Percentiles rank a stretch among this genome's conserved stretches.
These are phyloP conservation scores for Allolobophora icterica DNA, from an alignment of 2,888 invertebrate genomes.

Conservation along the genomic window DNA sequence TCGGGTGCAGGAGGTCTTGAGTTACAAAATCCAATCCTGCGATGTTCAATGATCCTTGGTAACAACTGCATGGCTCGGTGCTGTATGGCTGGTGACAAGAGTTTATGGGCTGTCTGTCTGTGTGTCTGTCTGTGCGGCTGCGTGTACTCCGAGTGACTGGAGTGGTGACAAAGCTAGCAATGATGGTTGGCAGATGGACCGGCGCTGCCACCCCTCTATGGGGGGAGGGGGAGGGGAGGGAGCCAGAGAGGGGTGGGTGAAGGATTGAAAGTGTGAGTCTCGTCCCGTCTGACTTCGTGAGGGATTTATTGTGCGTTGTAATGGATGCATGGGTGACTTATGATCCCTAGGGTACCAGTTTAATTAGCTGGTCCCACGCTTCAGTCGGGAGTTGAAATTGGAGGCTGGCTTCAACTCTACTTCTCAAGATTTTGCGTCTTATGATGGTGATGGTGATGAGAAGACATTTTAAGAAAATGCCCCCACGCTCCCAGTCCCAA, in stretches of 20 bases:
- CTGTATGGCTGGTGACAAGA: constrained; percentile 7
- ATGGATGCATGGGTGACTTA: neutral
- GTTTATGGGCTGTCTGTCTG: neutral
- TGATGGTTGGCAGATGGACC: constrained; percentile 29
- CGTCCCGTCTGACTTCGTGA: constrained; percentile 14
- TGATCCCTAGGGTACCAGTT: neutral
- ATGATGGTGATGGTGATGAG: neutral
- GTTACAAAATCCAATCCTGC: constrained; percentile 23
- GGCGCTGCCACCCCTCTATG: neutral
- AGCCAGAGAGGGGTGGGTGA: neutral
- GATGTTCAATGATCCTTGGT: constrained; percentile 21
- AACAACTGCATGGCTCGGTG: neutral
- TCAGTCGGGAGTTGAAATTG: constrained; percentile 1
- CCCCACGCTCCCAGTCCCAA: neutral
- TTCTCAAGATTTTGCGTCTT: neutral
- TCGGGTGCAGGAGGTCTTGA: constrained; percentile 1
- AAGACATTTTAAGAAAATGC: neutral
- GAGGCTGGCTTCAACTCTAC: neutral
- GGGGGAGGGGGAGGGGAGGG: neutral
- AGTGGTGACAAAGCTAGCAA: constrained; percentile 21
- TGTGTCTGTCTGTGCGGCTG: neutral
- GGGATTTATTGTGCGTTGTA: constrained; percentile 8
- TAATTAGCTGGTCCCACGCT: constrained; percentile 4
- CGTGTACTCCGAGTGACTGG: neutral
- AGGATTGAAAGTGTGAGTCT: neutral